Evolutionary conservation across 2,113 vertebrate species (phyloP).

Genomic region (Plotosus lineatus): DNA sequence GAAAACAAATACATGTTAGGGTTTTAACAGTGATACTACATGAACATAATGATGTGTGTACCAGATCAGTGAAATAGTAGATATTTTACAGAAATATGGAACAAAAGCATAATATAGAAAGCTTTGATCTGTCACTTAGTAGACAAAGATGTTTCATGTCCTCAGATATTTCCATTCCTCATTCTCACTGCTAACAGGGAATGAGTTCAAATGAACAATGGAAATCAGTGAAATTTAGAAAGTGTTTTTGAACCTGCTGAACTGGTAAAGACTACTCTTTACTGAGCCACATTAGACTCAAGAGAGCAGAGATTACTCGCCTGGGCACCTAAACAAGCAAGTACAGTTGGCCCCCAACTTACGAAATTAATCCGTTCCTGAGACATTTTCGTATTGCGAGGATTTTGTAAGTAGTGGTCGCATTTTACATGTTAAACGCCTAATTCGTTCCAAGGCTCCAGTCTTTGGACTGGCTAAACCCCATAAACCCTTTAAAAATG

Average conservation of each 20-base stretch:
- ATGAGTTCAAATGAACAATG: neutral
- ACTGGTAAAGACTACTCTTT: neutral
- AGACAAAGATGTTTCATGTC: neutral
- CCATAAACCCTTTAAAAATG: too few species aligned
- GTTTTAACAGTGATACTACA: neutral
- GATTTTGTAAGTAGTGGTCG: too few species aligned
- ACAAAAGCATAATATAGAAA: neutral
- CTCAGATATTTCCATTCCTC: neutral
- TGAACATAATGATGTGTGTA: neutral
- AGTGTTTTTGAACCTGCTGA: neutral
- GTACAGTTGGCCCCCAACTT: too few species aligned
- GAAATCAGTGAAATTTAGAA: neutral
- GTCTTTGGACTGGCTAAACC: too few species aligned
- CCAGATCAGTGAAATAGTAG: neutral
- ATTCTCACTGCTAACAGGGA: neutral
- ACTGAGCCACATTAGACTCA: neutral
- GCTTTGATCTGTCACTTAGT: neutral
- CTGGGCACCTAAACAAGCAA: neutral
- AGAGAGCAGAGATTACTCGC: neutral
- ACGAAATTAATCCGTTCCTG: too few species aligned
- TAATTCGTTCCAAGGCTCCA: too few species aligned
- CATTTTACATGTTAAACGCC: too few species aligned
- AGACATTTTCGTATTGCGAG: too few species aligned
- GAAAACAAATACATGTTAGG: constrained; percentile 28
- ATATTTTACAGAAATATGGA: neutral